Conservation (phyloP, 2,113 vertebrate genomes). For the Phycodurus eques region DNA sequence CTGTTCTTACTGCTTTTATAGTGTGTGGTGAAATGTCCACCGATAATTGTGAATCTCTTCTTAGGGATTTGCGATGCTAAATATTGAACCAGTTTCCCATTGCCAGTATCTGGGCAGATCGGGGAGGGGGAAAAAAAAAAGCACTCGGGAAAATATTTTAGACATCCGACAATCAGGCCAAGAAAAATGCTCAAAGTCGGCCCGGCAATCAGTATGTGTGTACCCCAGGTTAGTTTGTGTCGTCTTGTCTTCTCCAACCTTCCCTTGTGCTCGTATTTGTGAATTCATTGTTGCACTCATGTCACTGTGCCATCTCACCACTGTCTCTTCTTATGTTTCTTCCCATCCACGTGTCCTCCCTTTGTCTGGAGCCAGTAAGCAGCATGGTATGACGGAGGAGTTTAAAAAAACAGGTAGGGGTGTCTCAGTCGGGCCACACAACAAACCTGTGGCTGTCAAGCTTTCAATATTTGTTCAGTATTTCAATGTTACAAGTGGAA, state of each 20-base stretch:
- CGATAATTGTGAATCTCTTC: too few relatives aligned
- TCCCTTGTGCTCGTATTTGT: not conserved
- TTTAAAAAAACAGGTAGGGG: constrained; percentile 67
- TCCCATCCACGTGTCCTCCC: constrained; percentile 57
- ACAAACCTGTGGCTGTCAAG: constrained; percentile 46
- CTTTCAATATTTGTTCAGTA: constrained; percentile 16
- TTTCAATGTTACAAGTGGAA: constrained; percentile 7
- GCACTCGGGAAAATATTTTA: not conserved
- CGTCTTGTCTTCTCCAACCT: not conserved
- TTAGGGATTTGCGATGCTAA: too few relatives aligned
- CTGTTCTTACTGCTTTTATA: too few relatives aligned
- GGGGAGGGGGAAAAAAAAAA: too few relatives aligned
- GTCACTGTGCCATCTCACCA: constrained; percentile 49
- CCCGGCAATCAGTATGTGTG: not conserved
- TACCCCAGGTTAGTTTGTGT: not conserved
- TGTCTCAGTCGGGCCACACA: constrained; percentile 29
- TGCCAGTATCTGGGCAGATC: too few relatives aligned
- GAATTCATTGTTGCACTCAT: not conserved
- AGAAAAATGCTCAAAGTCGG: not conserved
- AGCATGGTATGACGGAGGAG: constrained; percentile 65
- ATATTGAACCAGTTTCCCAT: too few relatives aligned
- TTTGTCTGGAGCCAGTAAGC: constrained; percentile 72
- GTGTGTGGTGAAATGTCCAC: too few relatives aligned
- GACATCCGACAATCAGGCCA: not conserved
- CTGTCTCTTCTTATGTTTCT: constrained; percentile 58